phyloP scores from a whole-genome alignment of 1,140 invertebrate species.

The Venturia canescens region DNA sequence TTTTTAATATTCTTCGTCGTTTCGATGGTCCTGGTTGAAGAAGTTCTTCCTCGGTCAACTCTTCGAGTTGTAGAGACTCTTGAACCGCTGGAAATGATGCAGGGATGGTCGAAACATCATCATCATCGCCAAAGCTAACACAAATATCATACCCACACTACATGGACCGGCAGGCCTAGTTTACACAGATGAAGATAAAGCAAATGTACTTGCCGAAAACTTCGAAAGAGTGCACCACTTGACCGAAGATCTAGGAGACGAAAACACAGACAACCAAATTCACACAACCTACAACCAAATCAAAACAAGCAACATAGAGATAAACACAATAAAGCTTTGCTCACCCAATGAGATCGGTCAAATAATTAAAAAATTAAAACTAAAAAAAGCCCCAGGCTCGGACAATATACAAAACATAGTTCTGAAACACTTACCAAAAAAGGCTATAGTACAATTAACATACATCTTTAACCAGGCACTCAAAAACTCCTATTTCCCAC shows the following conservation, averaged over 20 bases:
- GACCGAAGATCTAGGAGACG: slow-evolving; percentile 34
- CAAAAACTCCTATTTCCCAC: slow-evolving; percentile 56
- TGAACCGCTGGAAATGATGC: slow-evolving; percentile 32
- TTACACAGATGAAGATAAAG: slow-evolving; percentile 46
- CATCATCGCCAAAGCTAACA: too few relatives aligned
- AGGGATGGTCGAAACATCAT: too few relatives aligned
- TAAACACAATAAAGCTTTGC: too few relatives aligned
- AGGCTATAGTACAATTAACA: slow-evolving; percentile 55
- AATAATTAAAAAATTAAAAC: too few relatives aligned
- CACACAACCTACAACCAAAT: background rate
- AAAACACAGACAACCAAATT: background rate
- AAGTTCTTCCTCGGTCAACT: too few relatives aligned
- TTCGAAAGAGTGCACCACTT: slow-evolving; percentile 50
- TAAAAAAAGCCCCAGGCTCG: slow-evolving; percentile 61
- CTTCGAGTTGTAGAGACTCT: too few relatives aligned
- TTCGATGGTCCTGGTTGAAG: too few relatives aligned
- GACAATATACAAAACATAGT: slow-evolving; percentile 57
- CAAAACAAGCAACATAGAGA: slow-evolving; percentile 30
- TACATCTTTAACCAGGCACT: slow-evolving; percentile 59
- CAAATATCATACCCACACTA: slow-evolving; percentile 43
- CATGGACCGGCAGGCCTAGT: slow-evolving; percentile 25
- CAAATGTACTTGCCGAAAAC: slow-evolving; percentile 33
- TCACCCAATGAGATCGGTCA: too few relatives aligned
- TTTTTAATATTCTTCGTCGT: too few relatives aligned
- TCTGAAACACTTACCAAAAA: slow-evolving; percentile 57